Conservation (phyloP, 2,888 invertebrate species). For the Camptogramma bilineatum region DNA sequence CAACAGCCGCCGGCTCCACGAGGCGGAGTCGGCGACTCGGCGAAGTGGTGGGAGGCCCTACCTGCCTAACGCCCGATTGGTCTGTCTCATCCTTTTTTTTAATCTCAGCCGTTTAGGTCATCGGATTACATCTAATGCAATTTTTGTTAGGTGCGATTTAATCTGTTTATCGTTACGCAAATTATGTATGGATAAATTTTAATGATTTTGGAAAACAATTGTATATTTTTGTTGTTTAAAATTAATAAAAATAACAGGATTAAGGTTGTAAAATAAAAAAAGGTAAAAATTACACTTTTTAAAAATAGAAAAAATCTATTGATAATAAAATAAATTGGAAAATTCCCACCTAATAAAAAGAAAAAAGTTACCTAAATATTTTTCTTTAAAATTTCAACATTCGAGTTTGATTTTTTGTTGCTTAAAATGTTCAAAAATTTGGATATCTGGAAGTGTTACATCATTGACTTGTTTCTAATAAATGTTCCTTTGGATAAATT, state of each 20-base stretch:
- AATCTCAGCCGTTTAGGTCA: conserved; percentile 57
- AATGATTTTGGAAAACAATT: neutral
- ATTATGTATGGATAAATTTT: conserved; percentile 6
- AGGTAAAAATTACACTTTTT: too few species aligned
- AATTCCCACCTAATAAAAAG: too few species aligned
- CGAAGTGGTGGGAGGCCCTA: conserved; percentile 72
- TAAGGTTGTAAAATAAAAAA: too few species aligned
- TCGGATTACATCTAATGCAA: conserved; percentile 41
- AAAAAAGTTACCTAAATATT: too few species aligned
- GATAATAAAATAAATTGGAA: too few species aligned
- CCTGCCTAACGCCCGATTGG: conserved; percentile 76
- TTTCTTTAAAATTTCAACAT: too few species aligned
- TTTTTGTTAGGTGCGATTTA: conserved; percentile 31
- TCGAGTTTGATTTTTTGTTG: too few species aligned
- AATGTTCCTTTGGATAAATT: too few species aligned
- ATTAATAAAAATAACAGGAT: neutral
- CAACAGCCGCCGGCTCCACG: conserved; percentile 52
- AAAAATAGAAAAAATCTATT: too few species aligned
- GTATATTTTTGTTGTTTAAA: neutral
- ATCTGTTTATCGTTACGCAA: conserved; percentile 26
- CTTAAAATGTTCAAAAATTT: too few species aligned
- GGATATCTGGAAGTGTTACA: too few species aligned
- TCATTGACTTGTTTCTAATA: too few species aligned
- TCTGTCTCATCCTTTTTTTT: conserved; percentile 59
- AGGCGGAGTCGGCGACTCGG: conserved; percentile 68